phyloP scores from a whole-genome alignment of 2,888 invertebrate genomes.

The Acheta domesticus region DNA sequence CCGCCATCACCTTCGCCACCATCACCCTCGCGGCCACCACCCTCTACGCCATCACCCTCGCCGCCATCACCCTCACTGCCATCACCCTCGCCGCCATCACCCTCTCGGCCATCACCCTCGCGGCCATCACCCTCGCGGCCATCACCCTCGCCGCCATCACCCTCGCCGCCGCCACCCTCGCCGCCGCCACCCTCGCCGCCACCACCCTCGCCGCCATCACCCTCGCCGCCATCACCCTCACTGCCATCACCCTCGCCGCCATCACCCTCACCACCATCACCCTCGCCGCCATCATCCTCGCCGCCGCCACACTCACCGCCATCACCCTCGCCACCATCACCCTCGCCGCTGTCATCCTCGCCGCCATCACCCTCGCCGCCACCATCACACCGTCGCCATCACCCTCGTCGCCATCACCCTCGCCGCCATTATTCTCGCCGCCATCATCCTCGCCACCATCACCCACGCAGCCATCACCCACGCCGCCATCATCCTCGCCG shows the following conservation, averaged over 20 bases:
- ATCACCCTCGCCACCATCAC: neutral
- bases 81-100: neutral
- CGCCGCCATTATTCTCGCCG: too few relatives aligned
- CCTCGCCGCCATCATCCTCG: too few relatives aligned
- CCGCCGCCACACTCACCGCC: too few relatives aligned
- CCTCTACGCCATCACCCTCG: neutral
- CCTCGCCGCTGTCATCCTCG: neutral
- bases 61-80: neutral
- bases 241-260: neutral
- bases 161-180: neutral
- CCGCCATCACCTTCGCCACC: neutral
- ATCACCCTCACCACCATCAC: too few relatives aligned
- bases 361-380: too few relatives aligned
- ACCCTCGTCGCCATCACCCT: too few relatives aligned
- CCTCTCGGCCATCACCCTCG: neutral
- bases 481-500: neutral
- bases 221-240: neutral
- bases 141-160: neutral
- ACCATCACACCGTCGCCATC: too few relatives aligned
- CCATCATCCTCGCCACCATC: too few relatives aligned
- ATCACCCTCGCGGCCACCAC: neutral
- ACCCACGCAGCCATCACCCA: neutral
- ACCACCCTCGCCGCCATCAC: neutral
- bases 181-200: neutral
- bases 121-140: neutral